Base-by-base conservation (phyloP, 1,140 invertebrate species). In the Wiebesia pumilae region DNA sequence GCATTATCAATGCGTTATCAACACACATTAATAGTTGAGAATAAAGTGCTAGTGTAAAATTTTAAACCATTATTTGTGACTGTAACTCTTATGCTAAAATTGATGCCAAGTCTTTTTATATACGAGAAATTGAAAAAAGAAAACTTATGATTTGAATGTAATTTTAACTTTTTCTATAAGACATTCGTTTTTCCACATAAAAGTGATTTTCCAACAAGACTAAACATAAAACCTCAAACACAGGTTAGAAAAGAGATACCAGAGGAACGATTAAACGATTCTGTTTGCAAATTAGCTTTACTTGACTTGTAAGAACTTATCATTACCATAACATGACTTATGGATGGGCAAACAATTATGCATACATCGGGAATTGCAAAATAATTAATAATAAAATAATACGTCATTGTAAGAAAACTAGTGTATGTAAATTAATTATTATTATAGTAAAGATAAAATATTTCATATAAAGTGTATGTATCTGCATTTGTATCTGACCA, bases 111-210 rank as follows among this genome's bases (percentile, higher is more conserved):
- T 79, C 54, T 82, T 86, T 86, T 75, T 86, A 83, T 82, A 79
- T 54, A 77, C 43, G 54, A 51, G 78, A 78, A n/a, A 84, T 83
- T 27, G 79, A 54, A 84, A 40, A 81, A 73, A 51, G 58, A 35
- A 81, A 73, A 51, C 67, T 80, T 85, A 54, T 85, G 83, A 79
- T 80, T 54, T 19, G 30, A 85, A 81, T 75, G 65, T 85, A 78
- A 62, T 54, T 14, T 51, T 82, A 40, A 89, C 51, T 82, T 83
- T 88, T 86, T 85, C 73, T 87, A n/a, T 16, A 82, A 69, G 40
- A 84, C 69, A 67, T 73, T 88, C 75, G 71, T 88, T 77, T 88
- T 71, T 67, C 81, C 80, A 79, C 19, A 27, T 58, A 47, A 85
- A 85, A 54, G 78, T 85, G 51, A 81, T 85, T 85, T 58, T 79